Conservation (phyloP, 2,797 vertebrate genomes). For the Mormyrops boulengeri region DNA sequence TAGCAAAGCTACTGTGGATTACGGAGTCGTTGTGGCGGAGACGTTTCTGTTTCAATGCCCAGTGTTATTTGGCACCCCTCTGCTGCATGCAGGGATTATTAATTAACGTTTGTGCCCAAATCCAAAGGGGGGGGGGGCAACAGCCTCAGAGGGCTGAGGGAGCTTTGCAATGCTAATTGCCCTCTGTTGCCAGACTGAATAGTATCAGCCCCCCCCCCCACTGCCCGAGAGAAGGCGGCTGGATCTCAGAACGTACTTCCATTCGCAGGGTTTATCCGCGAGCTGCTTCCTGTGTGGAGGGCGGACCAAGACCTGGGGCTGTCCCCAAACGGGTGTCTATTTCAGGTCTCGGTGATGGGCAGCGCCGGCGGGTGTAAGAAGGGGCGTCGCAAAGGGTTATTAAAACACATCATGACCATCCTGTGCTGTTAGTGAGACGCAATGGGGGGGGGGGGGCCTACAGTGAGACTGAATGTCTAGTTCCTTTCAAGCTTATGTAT, state of each 20-base stretch:
- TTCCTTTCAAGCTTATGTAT: not conserved
- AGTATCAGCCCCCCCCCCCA: not conserved
- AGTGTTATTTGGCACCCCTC: not conserved
- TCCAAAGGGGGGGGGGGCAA: not conserved
- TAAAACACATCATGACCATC: conserved; percentile 38
- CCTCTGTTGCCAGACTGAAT: not conserved
- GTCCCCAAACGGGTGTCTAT: not conserved
- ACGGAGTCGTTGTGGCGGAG: not conserved
- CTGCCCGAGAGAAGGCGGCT: not conserved
- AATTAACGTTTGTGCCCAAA: conserved; percentile 2
- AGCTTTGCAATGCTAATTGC: not conserved
- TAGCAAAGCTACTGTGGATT: not conserved
- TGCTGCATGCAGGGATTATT: not conserved
- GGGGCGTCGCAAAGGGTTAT: conserved; percentile 5
- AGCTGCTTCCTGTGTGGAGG: not conserved
- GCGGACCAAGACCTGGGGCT: not conserved
- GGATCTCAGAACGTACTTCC: not conserved
- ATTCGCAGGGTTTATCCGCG: not conserved
- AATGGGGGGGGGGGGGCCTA: not conserved
- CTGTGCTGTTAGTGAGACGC: not conserved
- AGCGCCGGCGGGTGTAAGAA: conserved; percentile 23
- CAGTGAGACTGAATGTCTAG: not conserved
- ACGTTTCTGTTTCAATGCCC: not conserved
- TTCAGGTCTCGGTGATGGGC: not conserved
- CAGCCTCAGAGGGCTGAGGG: not conserved